Percentiles rank a stretch among this genome's conserved stretches.
Conservation (phyloP, 92 coral and sea anemone genomes). For the Desmophyllum pertusum region DNA sequence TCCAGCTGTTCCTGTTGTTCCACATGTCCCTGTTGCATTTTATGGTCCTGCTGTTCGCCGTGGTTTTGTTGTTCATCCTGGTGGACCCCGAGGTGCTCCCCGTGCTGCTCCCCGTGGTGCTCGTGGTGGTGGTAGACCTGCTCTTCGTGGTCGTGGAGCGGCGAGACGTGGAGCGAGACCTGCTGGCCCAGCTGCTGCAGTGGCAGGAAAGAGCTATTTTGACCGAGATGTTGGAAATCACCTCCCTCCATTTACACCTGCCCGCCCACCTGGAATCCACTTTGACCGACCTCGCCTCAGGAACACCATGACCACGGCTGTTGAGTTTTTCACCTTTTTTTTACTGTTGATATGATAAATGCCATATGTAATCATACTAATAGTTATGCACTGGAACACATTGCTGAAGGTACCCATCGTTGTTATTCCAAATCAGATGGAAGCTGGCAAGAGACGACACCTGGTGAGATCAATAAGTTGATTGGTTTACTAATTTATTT, state of each 20-base stretch:
- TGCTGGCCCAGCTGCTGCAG: not conserved
- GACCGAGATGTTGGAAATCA: conserved; percentile 48
- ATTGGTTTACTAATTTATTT: conserved; percentile 68
- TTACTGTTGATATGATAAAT: conserved; percentile 55
- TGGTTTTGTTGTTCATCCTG: too few relatives aligned
- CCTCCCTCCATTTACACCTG: conserved; percentile 60
- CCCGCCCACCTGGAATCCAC: conserved; percentile 63
- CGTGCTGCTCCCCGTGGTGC: not conserved
- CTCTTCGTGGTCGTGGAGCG: not conserved
- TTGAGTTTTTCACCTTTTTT: conserved; percentile 67
- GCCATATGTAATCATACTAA: conserved; percentile 50
- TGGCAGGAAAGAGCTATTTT: not conserved
- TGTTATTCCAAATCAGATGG: conserved; percentile 58
- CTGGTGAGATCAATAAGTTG: conserved; percentile 56
- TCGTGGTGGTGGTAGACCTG: not conserved
- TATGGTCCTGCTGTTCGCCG: too few relatives aligned
- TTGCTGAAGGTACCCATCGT: conserved; percentile 42
- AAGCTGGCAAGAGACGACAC: conserved; percentile 60
- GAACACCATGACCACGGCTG: conserved; percentile 57
- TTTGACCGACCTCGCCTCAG: conserved; percentile 45
- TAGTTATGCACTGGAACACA: conserved; percentile 62
- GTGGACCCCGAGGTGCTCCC: not conserved
- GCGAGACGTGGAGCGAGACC: not conserved
- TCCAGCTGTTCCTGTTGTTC: too few relatives aligned
- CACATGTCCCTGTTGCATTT: too few relatives aligned